These are phyloP conservation scores for Hydropotes inermis DNA, from an alignment of 2,113 vertebrate species.

Conservation along the genomic window DNA sequence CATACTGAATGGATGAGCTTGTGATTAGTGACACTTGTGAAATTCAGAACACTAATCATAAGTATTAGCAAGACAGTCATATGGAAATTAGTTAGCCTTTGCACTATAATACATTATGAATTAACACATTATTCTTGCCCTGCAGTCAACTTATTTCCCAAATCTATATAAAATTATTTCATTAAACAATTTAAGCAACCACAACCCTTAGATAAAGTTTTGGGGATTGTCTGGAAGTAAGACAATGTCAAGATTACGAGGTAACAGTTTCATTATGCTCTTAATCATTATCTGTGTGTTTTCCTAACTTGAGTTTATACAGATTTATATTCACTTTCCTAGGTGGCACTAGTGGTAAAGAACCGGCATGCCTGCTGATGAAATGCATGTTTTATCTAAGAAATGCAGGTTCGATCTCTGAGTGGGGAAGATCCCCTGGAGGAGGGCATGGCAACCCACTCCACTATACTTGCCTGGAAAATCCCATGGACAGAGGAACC, in stretches of 20 bases:
- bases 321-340: neutral
- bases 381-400: neutral
- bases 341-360: neutral
- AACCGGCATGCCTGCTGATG: neutral
- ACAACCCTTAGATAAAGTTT: neutral
- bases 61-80: neutral
- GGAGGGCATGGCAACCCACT: neutral
- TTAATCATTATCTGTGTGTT: neutral
- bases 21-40: neutral
- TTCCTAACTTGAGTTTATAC: neutral
- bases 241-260: neutral
- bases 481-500: neutral
- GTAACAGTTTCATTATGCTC: neutral
- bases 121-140: neutral
- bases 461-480: neutral
- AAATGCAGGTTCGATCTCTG: neutral
- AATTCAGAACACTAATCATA: constrained; percentile 27
- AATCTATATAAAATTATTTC: neutral
- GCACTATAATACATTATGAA: neutral
- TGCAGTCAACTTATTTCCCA: neutral
- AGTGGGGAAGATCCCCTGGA: neutral
- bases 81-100: constrained; percentile 51
- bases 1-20: neutral
- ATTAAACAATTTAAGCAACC: neutral
- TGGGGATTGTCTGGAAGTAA: neutral